Percentiles rank a stretch among this genome's conserved stretches.
Conservation (phyloP, 2,113 vertebrate genomes). For the Myiozetetes cayanensis region DNA sequence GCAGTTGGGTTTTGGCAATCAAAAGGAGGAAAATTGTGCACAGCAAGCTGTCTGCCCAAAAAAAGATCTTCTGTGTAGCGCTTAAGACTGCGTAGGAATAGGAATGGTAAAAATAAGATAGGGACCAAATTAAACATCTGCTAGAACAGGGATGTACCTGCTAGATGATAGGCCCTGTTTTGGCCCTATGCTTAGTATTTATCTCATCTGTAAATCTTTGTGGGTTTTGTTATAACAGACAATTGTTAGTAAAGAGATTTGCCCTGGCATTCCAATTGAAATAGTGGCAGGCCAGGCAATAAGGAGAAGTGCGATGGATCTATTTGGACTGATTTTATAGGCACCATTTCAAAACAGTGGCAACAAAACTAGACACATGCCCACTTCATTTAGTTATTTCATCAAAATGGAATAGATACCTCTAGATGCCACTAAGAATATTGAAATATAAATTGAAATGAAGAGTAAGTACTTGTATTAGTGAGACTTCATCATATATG, state of each 20-base stretch:
- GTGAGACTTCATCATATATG: background rate
- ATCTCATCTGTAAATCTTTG: background rate
- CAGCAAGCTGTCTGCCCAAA: slow-evolving; percentile 14
- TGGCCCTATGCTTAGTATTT: background rate
- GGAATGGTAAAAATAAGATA: background rate
- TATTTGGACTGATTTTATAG: background rate
- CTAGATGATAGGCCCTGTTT: background rate
- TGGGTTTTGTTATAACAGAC: background rate
- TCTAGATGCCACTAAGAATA: background rate
- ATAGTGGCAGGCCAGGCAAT: background rate
- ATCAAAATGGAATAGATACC: background rate
- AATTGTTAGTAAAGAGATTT: background rate
- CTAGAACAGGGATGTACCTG: background rate
- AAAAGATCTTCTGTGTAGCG: background rate
- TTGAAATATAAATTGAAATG: background rate
- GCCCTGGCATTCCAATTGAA: background rate
- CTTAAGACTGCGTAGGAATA: background rate
- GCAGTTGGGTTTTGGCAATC: slow-evolving; percentile 34
- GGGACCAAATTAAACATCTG: background rate
- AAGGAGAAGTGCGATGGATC: background rate
- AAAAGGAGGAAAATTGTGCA: slow-evolving; percentile 15
- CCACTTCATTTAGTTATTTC: background rate
- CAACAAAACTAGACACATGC: background rate
- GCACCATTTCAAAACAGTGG: background rate
- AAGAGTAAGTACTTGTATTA: background rate